Base-by-base conservation (phyloP, 1,140 invertebrate species). In the Planococcus citri region DNA sequence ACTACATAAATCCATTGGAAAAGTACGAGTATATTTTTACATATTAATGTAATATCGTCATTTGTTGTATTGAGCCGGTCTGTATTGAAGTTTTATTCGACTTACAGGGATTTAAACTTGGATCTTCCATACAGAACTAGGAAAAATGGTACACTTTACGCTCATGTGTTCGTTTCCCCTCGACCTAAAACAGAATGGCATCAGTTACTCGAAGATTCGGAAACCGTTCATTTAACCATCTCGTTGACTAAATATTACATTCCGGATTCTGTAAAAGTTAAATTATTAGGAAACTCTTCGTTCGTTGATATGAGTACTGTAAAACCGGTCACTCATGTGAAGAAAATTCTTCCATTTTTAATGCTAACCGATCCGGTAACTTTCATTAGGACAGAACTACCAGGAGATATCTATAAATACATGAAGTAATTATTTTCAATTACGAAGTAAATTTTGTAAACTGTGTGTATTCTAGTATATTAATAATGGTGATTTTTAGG, bases 241-340 rank as follows among this genome's bases (percentile, higher is more conserved):
- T 12, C 69, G 20, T 22, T 70, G 20, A 58, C 69, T 1, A 70
- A 61, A 60, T 70, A 64, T 64, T 57, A 57, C 38, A 27, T 58
- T 2, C 69, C 69, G 9, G 51, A 57, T 60, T 37, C 24, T 4
- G 33, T 33, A 29, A 70, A 57, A 27, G 27, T 70, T 64, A n/a
- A 70, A 29, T 64, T 70, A n/a, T 33, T 70, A 37, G 17, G n/a
- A 64, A 60, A 25, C 10, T 33, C 51, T 58, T 64, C 60, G 10
- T 64, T 64, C 24, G 60, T 64, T 2, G 27, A 70, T 58, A 29
- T 60, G 27, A 29, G 12, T 17, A 27, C 51, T 21, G 60, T 57
- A 27, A 70, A 61, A 27, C 69, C 69, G 10, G 69, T 70, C 27
- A 70, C 51, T 60, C 69, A 70, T 64, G 27, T 70, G 1, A 70